A percentile compares a stretch with the other conserved stretches of the same genome.
Conservation (phyloP, 2,797 vertebrate species). For the Cryptoprocta ferox region DNA sequence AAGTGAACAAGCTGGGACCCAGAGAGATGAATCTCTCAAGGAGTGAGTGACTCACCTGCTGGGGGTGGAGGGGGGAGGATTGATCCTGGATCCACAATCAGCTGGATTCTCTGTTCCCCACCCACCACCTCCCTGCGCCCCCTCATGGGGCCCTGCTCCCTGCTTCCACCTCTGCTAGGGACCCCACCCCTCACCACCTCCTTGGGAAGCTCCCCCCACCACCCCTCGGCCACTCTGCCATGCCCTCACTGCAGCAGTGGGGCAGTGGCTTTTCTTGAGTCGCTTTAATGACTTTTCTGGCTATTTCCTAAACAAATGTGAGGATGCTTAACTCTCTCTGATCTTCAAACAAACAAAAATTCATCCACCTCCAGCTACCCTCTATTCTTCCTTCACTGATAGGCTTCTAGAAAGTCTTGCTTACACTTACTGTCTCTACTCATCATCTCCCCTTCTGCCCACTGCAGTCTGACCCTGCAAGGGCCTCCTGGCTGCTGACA, state of each 20-base stretch:
- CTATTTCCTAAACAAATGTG: constrained; percentile 8
- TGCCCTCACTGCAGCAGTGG: neutral
- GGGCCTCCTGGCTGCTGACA: neutral
- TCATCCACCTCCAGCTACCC: neutral
- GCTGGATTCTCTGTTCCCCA: neutral
- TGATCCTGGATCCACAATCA: neutral
- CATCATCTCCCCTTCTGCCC: neutral
- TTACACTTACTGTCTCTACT: neutral
- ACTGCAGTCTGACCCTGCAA: neutral
- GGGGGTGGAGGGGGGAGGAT: neutral
- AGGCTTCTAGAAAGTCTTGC: neutral
- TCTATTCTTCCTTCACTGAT: neutral
- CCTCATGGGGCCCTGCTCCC: neutral
- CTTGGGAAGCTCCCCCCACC: neutral
- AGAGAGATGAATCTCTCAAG: neutral
- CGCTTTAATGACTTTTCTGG: neutral
- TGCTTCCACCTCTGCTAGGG: neutral
- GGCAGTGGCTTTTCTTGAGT: neutral
- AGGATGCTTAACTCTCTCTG: neutral
- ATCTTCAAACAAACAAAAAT: neutral
- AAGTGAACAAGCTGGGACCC: neutral
- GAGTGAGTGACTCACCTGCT: neutral
- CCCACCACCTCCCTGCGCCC: neutral
- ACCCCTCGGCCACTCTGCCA: neutral
- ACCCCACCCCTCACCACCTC: neutral